Base-by-base conservation (phyloP, 2,797 vertebrate species). In the Clarias pachynema region DNA sequence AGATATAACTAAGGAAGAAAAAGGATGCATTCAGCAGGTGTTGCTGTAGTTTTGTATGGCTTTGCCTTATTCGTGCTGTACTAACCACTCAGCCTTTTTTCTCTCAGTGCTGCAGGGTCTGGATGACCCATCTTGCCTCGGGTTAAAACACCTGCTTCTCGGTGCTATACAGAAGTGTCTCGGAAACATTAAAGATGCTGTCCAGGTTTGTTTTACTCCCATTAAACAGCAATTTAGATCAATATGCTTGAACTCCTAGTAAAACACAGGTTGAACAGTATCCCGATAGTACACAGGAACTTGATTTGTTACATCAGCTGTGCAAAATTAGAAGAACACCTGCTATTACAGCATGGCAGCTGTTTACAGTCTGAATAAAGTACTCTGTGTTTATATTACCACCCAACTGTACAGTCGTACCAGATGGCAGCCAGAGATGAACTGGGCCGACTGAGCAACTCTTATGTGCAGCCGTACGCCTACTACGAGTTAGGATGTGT, bases 401-500 rank as follows among this genome's bases (percentile, higher is more conserved):
- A 37, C 59, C 70, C 16, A 18, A 83, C 2, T 5, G 14, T 92
- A 14, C 89, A 99, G 98, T 98, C 95, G 90, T 99, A 99, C 86
- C 97, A 98, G 62, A 91, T 96, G 88, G 98, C 98, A 86, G 95
- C 94, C 68, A 96, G 95, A 88, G 98, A 99, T 84, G 98, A 98
- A 29, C 83, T 96, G 79, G 96, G 97, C 37, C 94, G 95, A 86
- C 96, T 97, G 78, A 96, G 93, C 92, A 99, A 99, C 92, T 96
- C 96, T 0, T 99, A 99, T 0, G 90, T 99, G 69, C 98, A 98
- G 94, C 98, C 98, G 0, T 99, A 99, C 86, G 96, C 98, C 87
- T 99, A 96, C 93, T 99, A 99, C 88, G 98, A 99, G 89, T 96
- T 99, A 83, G 98, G 95, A 88, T 99, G 98, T 87, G 95, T 99